A percentile compares a stretch with the other conserved stretches of the same genome.
Conservation (phyloP, 2,888 invertebrate genomes). For the Plebejus argus region DNA sequence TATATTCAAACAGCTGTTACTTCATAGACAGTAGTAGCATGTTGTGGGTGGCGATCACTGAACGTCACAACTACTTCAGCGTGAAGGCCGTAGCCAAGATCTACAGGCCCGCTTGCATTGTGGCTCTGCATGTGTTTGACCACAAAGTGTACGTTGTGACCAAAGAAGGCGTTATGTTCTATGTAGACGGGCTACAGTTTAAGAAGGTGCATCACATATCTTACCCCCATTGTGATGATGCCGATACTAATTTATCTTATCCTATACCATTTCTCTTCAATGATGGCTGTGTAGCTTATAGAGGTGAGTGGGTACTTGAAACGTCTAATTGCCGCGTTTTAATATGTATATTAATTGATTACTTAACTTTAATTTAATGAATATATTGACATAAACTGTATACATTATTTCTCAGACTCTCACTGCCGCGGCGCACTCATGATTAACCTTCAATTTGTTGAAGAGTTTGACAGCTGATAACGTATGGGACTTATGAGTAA, state of each 20-base stretch:
- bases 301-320: not conserved
- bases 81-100: constrained; percentile 35
- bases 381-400: not conserved
- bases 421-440: no score
- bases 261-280: constrained; percentile 45
- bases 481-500: no score
- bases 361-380: not conserved
- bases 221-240: not conserved
- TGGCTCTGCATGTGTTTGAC: constrained; percentile 3
- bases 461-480: no score
- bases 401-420: not conserved
- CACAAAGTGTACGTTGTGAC: not conserved
- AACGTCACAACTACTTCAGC: constrained; percentile 32
- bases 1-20: constrained; percentile 39
- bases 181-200: constrained; percentile 16
- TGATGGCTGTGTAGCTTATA: constrained; percentile 39
- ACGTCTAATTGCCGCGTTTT: not conserved
- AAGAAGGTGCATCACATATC: not conserved
- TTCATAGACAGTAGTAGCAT: constrained; percentile 35
- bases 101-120: constrained; percentile 31
- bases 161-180: constrained; percentile 43
- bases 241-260: constrained; percentile 26
- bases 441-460: no score
- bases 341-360: no score
- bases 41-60: constrained; percentile 34